These are phyloP conservation scores for Macrotrachela quadricornifera DNA, from an alignment of 1,140 invertebrate species.

Conservation along the genomic window DNA sequence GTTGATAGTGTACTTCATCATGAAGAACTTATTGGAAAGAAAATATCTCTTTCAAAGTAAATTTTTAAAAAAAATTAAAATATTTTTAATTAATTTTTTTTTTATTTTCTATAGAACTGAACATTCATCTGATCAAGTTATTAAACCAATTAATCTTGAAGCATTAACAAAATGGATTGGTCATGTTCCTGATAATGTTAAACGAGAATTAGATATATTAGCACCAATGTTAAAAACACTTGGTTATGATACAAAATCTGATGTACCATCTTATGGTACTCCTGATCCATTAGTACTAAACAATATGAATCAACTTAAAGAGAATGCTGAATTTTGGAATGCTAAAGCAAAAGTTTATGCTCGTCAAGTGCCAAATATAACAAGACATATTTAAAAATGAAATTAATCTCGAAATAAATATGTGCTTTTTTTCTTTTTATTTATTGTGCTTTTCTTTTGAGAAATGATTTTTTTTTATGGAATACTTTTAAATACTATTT, in stretches of 20 bases:
- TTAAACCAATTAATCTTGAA: constrained; percentile 88
- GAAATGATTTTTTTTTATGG: too few species aligned
- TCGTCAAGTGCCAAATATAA: too few species aligned
- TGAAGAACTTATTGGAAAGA: constrained; percentile 85
- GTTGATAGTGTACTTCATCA: constrained; percentile 85
- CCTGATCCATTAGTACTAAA: constrained; percentile 39
- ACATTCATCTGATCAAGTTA: constrained; percentile 89
- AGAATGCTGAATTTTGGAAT: constrained; percentile 40
- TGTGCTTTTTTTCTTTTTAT: too few species aligned
- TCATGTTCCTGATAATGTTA: constrained; percentile 65
- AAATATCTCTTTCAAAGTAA: constrained; percentile 64
- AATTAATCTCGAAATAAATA: too few species aligned
- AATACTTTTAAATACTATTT: too few species aligned
- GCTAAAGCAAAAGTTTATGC: too few species aligned
- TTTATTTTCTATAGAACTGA: constrained; percentile 52
- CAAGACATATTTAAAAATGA: too few species aligned
- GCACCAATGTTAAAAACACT: constrained; percentile 70
- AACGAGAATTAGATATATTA: constrained; percentile 63
- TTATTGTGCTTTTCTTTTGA: too few species aligned
- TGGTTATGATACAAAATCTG: constrained; percentile 76
- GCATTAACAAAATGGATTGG: constrained; percentile 90
- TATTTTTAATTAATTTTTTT: background rate
- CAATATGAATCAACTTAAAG: constrained; percentile 39
- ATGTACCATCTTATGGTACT: constrained; percentile 72
- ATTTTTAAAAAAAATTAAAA: constrained; percentile 13